Base-by-base conservation (phyloP, 2,888 invertebrate species). In the Parasteatoda lunata region DNA sequence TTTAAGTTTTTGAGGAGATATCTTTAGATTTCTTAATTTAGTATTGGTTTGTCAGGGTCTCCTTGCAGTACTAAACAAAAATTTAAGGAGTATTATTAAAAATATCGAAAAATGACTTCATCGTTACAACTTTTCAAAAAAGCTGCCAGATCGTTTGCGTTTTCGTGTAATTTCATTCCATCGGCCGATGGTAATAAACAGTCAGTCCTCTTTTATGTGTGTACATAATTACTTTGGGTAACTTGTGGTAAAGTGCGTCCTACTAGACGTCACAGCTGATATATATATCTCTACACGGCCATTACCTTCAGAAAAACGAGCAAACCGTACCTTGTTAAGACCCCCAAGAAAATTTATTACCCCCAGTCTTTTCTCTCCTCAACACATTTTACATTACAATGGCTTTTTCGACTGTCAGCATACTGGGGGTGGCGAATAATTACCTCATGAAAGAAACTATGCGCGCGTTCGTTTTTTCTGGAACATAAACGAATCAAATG, bases 301-400 rank as follows among this genome's bases (percentile, higher is more conserved):
- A 59, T 59, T 59, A 59, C 59, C 59, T 59, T 59, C 59, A 59
- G 9, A 59, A 59, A 59, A 59, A 59, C 59, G 59, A n/a, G 7
- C 59, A 59, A 9, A 13, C 11, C 9, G 59, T n/a, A 59, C 59
- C 59, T 59, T 59, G 59, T 59, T 59, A 59, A 59, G 59, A 59
- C 59, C 59, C 59, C 59, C 59, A n/a, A 9, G 59, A n/a, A 59
- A 59, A 59, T 59, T 59, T 59, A 59, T 59, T 59, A 59, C 59
- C 59, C 4, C 59, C 11, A 59, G 11, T 59, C 9, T 59, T 59
- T 59, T 59, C n/a, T 59, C 11, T 9, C 59, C 11, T 59, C 30
- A 13, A n/a, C 59, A 59, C 59, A 59, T 59, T 59, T 59, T 59
- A 59, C 59, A 59, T 59, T 59, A 59, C 59, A 59, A 59, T 59